Base-by-base conservation (phyloP, 2,888 invertebrate species). In the Ptychoptera albimana region DNA sequence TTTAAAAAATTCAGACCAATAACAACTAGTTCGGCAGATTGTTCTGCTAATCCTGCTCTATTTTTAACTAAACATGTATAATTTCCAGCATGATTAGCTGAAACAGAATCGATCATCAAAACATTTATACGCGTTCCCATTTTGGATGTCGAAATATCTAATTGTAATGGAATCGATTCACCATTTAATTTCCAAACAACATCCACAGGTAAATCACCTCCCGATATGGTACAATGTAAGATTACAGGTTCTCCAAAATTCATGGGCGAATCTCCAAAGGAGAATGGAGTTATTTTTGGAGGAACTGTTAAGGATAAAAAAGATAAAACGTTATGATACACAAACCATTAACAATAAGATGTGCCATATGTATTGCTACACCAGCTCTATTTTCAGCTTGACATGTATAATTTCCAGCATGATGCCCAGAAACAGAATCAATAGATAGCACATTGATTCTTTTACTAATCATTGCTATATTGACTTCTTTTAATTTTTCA, bases 11-110 rank as follows among this genome's bases (percentile, higher is more conserved):
- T 45, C 43, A 62, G 75, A 78, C 79, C 79, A 66, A 79, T 76
- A 55, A 82, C 77, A 56, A 72, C 68, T 57, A 82, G 67, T 52
- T 66, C 64, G 47, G 77, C 72, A 47, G 77, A 74, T 65, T 75
- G 74, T 56, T 71, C 73, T 53, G 73, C 71, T 57, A 66, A 68
- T 48, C 82, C 81, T 60, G 79, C 79, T 51, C 64, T 61, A 66
- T 83, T 84, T 51, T 71, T 72, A 45, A 80, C 83, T 52, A 73
- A 71, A 65, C 85, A 86, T 41, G 81, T 82, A 61, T 83, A 85
- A 60, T 75, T 77, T 50, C 84, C 84, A 39, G 77, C 73, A 62
- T 84, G 80, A 52, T 73, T 72, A 46, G 76, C 75, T 52, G 74
- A 73, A 40, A 77, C 77, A 9, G 75, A 70, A 51, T 77, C 75